Base-by-base conservation (phyloP, 2,113 vertebrate genomes). In the Alosa alosa region DNA sequence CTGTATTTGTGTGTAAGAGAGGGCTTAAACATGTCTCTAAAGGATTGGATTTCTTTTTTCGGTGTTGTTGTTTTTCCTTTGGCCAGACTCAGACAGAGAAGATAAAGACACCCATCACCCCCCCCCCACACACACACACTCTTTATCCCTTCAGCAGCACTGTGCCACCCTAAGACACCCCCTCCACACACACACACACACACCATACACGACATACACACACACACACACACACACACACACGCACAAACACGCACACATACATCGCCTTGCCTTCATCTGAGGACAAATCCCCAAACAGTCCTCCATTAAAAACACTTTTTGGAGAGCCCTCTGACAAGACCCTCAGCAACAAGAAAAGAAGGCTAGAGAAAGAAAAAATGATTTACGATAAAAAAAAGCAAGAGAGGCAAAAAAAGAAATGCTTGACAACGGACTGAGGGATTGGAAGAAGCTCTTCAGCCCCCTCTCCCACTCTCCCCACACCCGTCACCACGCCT, bases 231-330 rank as follows among this genome's bases (percentile, higher is more conserved):
- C 52, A 15, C 52, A 18, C 52, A 55, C 52, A 15, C 52, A 15
- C 52, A 55, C 52, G 0, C 52, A 55, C 52, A 18, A 17, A 52
- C 15, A 52, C 50, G 15, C 15, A 52, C 50, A 52, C 50, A 52
- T 11, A 52, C 50, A 3, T 18, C 44, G 52, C 82, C 82, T 83
- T 47, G 55, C 68, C 82, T 82, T 18, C 75, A 52, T 81, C 60
- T 81, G 36, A 81, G 68, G 64, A 86, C 89, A 92, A 92, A 90
- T 93, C 91, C 91, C 91, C 87, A 91, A 92, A 93, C 91, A 90
- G 90, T 87, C 85, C 90, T 91, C 90, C 90, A 93, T 93, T 93
- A 93, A 93, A 93, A 92, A 89, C 90, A 55, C 89, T 90, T 91
- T 90, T 91, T 92, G 91, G 86, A 55, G 15, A 55, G 15, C 52